Conservation (phyloP, 2,113 vertebrate species). For the Etheostoma spectabile region DNA sequence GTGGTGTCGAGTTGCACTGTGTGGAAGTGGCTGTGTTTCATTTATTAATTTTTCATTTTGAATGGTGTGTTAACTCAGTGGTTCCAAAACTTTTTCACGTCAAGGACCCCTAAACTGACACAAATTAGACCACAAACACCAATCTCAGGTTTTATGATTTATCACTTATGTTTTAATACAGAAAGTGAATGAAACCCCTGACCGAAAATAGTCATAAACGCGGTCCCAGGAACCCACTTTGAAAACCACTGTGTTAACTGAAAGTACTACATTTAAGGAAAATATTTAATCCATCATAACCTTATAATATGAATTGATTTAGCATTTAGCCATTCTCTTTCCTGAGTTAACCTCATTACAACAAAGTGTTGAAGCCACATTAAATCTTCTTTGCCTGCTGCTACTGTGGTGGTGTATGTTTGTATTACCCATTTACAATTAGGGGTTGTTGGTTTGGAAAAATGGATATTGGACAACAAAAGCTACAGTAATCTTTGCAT, state of each 20-base stretch:
- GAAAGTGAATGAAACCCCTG: no score
- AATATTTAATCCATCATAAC: slow-evolving; percentile 25
- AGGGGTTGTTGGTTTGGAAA: slow-evolving; percentile 5
- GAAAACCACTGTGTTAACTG: no score
- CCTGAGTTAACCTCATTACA: not conserved
- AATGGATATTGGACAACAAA: slow-evolving; percentile 7
- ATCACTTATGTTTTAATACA: no score
- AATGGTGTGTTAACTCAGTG: not conserved
- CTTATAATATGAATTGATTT: not conserved
- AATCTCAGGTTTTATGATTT: no score
- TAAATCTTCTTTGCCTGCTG: slow-evolving; percentile 51
- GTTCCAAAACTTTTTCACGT: no score
- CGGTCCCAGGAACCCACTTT: no score
- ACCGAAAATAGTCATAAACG: no score
- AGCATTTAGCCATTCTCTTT: not conserved
- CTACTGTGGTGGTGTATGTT: slow-evolving; percentile 57
- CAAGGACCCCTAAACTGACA: no score
- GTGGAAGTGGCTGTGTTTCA: slow-evolving; percentile 22
- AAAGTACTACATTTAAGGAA: not conserved
- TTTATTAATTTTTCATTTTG: slow-evolving; percentile 8
- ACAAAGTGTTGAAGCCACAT: slow-evolving; percentile 10
- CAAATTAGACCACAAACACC: no score
- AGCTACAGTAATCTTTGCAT: slow-evolving; percentile 48
- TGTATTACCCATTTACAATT: slow-evolving; percentile 15
- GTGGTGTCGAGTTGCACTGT: slow-evolving; percentile 31